phyloP scores from a whole-genome alignment of 2,113 vertebrate genomes.

The Heliornis fulica region DNA sequence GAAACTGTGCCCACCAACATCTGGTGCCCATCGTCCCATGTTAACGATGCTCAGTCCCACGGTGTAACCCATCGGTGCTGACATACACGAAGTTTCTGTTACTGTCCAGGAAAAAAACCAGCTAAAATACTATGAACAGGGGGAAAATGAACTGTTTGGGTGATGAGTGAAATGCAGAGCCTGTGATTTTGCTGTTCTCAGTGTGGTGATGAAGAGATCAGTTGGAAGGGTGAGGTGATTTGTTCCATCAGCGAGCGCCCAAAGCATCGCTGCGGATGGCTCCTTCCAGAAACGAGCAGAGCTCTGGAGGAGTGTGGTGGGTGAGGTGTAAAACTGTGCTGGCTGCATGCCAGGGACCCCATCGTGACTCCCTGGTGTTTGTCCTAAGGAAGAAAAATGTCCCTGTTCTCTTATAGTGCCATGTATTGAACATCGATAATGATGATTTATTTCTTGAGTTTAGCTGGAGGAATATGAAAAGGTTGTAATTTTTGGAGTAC shows the following conservation, averaged over 20 bases:
- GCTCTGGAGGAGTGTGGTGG: rapidly evolving
- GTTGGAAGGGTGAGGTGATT: background rate
- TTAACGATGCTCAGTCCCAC: background rate
- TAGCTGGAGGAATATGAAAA: background rate
- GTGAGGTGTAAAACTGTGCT: rapidly evolving
- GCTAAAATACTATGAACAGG: rapidly evolving
- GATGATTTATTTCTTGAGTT: background rate
- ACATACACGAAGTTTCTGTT: rapidly evolving
- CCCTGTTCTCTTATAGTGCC: background rate
- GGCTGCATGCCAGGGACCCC: background rate
- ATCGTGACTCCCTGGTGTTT: rapidly evolving
- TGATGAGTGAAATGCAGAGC: background rate
- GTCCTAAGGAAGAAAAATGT: background rate
- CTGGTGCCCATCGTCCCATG: rapidly evolving
- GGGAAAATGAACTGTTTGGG: background rate
- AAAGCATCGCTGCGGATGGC: rapidly evolving
- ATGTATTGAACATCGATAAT: background rate
- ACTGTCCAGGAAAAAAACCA: rapidly evolving
- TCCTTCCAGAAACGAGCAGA: rapidly evolving
- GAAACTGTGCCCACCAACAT: rapidly evolving
- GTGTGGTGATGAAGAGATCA: rapidly evolving
- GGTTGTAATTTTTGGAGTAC: background rate
- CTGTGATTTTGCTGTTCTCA: rapidly evolving
- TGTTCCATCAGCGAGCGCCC: rapidly evolving
- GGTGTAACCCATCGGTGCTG: background rate